Percentiles rank a stretch among this genome's conserved stretches.
Evolutionary conservation across 2,888 invertebrate genomes (phyloP).

Genomic region (Papilio elwesi): DNA sequence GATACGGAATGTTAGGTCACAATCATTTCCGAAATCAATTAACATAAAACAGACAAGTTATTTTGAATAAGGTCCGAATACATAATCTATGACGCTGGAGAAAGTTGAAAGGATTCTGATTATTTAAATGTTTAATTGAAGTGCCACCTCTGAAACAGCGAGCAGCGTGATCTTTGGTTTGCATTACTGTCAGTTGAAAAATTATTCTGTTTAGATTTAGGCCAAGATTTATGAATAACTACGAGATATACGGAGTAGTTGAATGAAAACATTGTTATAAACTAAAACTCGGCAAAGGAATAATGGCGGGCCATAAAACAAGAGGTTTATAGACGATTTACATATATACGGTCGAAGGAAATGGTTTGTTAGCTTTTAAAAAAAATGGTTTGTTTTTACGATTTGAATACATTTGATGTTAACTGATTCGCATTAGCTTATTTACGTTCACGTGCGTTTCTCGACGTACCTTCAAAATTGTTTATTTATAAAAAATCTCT

Average conservation of each 20-base stretch:
- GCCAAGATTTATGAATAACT: constrained; percentile 70
- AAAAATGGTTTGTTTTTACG: constrained; percentile 49
- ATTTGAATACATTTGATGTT: constrained; percentile 47
- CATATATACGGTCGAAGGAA: constrained; percentile 51
- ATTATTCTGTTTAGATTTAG: constrained; percentile 62
- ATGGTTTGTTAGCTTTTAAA: constrained; percentile 51
- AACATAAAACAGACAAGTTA: constrained; percentile 8
- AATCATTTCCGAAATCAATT: neutral
- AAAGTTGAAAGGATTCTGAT: constrained; percentile 1
- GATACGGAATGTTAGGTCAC: neutral
- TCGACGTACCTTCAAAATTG: constrained; percentile 10
- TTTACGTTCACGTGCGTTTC: constrained; percentile 30
- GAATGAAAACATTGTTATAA: constrained; percentile 75
- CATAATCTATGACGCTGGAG: neutral
- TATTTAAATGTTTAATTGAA: neutral
- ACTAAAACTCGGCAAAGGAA: constrained; percentile 50
- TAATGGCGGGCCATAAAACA: constrained; percentile 51
- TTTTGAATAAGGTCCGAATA: constrained; percentile 3
- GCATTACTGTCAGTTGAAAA: constrained; percentile 53
- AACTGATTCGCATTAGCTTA: constrained; percentile 40
- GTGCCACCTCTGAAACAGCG: neutral
- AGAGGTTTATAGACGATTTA: constrained; percentile 55
- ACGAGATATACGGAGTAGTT: constrained; percentile 57
- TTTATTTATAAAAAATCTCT: constrained; percentile 29
- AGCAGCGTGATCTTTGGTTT: constrained; percentile 14